Evolutionary conservation across 2,797 vertebrate species (phyloP).

Genomic region (Cyclura pinguis): DNA sequence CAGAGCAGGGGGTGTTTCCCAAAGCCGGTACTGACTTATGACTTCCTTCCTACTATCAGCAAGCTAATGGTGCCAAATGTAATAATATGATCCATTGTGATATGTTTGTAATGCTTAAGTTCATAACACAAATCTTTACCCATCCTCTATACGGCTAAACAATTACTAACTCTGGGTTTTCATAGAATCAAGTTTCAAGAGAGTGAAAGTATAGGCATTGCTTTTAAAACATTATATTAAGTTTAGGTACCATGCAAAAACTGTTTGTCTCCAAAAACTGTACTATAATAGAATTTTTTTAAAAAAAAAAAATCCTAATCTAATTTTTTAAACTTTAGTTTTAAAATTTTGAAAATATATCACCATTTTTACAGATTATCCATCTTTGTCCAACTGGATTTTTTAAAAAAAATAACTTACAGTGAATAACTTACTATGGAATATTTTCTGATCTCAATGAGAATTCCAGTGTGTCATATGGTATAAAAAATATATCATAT

Average conservation of each 20-base stretch:
- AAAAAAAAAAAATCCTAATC: background rate
- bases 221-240: background rate
- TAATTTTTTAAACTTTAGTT: too few relatives aligned
- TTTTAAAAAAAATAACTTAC: background rate
- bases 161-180: background rate
- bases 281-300: background rate
- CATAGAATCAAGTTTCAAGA: background rate
- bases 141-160: background rate
- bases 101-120: background rate
- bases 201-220: background rate
- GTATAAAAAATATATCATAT: too few relatives aligned
- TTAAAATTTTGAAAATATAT: too few relatives aligned
- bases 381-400: too few relatives aligned
- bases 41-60: background rate
- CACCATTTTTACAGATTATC: too few relatives aligned
- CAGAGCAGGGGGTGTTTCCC: background rate
- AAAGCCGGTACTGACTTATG: background rate
- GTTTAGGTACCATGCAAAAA: background rate
- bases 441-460: too few relatives aligned
- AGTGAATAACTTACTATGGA: too few relatives aligned
- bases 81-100: background rate
- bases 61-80: background rate
- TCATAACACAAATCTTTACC: background rate
- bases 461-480: too few relatives aligned
- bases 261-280: background rate